Percentiles rank a stretch among this genome's conserved stretches.
These are phyloP conservation scores for Pelvicachromis taeniatus DNA, from an alignment of 2,113 vertebrate genomes.

Conservation along the genomic window DNA sequence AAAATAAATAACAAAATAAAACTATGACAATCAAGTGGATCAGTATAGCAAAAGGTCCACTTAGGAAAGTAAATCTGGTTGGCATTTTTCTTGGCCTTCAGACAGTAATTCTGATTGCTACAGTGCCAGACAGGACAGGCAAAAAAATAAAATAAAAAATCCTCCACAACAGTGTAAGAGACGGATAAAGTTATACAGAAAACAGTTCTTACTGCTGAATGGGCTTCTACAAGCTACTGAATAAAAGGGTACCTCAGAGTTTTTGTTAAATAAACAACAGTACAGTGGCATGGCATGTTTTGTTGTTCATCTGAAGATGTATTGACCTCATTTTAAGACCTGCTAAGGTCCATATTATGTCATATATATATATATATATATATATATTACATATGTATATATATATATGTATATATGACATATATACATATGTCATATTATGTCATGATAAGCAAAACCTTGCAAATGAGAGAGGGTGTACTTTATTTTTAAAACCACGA, in stretches of 20 bases:
- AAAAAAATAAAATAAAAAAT: background rate
- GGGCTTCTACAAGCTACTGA: background rate
- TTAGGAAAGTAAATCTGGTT: background rate
- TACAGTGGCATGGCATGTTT: background rate
- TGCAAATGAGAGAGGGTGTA: background rate
- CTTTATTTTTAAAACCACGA: background rate
- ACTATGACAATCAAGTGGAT: background rate
- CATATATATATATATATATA: too few species aligned
- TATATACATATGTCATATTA: too few species aligned
- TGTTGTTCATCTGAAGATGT: background rate
- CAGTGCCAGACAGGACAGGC: background rate
- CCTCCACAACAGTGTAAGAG: background rate
- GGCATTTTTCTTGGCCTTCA: background rate
- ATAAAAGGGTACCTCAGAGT: background rate
- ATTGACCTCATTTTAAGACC: background rate
- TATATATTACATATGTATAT: too few species aligned
- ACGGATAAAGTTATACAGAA: background rate
- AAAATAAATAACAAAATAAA: background rate
- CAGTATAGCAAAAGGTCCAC: background rate
- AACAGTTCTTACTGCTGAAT: background rate
- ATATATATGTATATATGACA: too few species aligned
- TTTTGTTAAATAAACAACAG: background rate
- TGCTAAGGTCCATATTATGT: background rate
- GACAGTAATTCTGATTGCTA: background rate
- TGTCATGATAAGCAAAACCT: background rate